Percentiles rank a stretch among this genome's conserved stretches.
Conservation (phyloP, 64 coral and sea anemone genomes). For the Montipora foliosa region DNA sequence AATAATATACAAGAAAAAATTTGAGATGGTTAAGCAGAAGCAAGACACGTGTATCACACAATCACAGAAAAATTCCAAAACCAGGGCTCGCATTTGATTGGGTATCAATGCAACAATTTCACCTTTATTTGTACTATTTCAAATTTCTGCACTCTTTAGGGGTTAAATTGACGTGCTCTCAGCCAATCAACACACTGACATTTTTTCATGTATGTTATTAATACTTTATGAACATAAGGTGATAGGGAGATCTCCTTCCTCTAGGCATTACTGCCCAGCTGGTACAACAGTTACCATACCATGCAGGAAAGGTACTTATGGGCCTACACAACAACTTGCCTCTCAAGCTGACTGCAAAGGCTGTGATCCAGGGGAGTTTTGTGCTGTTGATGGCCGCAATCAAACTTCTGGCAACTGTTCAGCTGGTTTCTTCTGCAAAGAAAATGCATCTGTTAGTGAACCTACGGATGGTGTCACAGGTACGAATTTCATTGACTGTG, state of each 20-base stretch:
- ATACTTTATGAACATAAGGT: too few relatives aligned
- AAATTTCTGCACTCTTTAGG: too few relatives aligned
- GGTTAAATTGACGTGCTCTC: too few relatives aligned
- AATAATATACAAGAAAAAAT: too few relatives aligned
- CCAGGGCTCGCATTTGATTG: too few relatives aligned
- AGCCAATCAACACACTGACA: not conserved
- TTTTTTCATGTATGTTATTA: not conserved
- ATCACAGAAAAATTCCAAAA: too few relatives aligned
- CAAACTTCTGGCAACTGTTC: slow-evolving; percentile 90
- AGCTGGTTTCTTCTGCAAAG: slow-evolving; percentile 91
- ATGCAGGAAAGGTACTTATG: slow-evolving; percentile 85
- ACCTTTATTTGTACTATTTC: too few relatives aligned
- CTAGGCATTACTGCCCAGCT: slow-evolving; percentile 82
- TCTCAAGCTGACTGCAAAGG: slow-evolving; percentile 86
- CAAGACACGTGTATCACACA: too few relatives aligned
- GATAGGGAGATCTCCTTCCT: not conserved
- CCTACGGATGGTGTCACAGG: slow-evolving; percentile 86
- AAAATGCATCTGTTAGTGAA: slow-evolving; percentile 83
- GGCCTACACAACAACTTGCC: slow-evolving; percentile 70
- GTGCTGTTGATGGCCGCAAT: slow-evolving; percentile 81
- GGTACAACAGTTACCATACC: slow-evolving; percentile 79
- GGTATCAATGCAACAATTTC: too few relatives aligned
- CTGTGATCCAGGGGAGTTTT: slow-evolving; percentile 91
- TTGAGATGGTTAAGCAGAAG: too few relatives aligned
- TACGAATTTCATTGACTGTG: slow-evolving; percentile 4